phyloP scores from a whole-genome alignment of 2,888 invertebrate species.

The Ormyrus thymus region DNA sequence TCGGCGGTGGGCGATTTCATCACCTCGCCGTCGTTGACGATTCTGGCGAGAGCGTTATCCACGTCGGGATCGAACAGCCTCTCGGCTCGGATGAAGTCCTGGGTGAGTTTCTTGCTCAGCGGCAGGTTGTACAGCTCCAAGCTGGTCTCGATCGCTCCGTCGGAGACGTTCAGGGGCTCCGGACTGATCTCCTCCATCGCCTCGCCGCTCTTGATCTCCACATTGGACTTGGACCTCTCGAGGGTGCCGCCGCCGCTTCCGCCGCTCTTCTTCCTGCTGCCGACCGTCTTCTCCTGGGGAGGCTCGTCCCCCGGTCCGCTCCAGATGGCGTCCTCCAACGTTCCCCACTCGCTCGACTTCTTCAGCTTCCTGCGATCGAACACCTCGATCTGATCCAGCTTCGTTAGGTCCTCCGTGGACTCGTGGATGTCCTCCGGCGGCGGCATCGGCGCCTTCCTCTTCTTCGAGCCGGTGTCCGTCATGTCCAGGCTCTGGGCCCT shows the following conservation, averaged over 20 bases:
- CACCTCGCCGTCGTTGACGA: conserved; percentile 68
- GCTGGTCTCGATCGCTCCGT: conserved; percentile 61
- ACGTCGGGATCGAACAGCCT: conserved; percentile 68
- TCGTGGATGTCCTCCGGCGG: conserved; percentile 72
- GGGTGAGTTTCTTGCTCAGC: conserved; percentile 66
- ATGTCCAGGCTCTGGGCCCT: conserved; percentile 88
- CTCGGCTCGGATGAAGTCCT: conserved; percentile 68
- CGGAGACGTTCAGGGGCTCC: conserved; percentile 54
- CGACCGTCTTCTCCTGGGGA: conserved; percentile 58
- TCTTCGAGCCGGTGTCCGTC: conserved; percentile 80
- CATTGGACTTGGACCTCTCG: conserved; percentile 80
- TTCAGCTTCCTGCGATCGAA: conserved; percentile 83
- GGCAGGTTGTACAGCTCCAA: conserved; percentile 69
- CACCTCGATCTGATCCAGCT: conserved; percentile 81
- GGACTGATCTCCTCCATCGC: conserved; percentile 33
- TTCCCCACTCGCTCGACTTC: conserved; percentile 85
- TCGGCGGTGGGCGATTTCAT: conserved; percentile 66
- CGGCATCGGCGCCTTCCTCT: conserved; percentile 80
- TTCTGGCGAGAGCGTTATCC: conserved; percentile 69
- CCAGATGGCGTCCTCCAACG: conserved; percentile 85
- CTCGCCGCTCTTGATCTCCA: conserved; percentile 78
- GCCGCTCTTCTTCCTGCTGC: conserved; percentile 63
- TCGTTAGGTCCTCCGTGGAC: conserved; percentile 71
- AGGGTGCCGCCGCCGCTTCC: conserved; percentile 74
- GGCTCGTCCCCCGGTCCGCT: conserved; percentile 75